phyloP scores from a whole-genome alignment of 2,113 vertebrate genomes.

The Ginglymostoma cirratum region DNA sequence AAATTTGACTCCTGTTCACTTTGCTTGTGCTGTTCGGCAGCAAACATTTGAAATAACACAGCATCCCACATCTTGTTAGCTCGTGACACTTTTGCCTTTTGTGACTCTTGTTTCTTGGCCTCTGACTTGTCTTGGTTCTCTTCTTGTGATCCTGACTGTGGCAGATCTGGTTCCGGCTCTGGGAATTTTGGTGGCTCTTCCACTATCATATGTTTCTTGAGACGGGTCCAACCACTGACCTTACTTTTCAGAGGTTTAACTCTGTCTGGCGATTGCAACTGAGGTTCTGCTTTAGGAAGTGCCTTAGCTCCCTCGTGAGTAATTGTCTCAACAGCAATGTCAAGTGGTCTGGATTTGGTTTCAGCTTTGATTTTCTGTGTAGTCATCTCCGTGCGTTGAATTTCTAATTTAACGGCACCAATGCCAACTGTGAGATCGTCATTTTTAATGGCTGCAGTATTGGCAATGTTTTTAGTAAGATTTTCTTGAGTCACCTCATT shows the following conservation, averaged over 20 bases:
- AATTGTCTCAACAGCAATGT: slow-evolving; percentile 41
- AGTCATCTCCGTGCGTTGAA: slow-evolving; percentile 46
- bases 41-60: slow-evolving; percentile 75
- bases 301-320: slow-evolving; percentile 13
- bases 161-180: slow-evolving; percentile 37
- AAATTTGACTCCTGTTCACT: slow-evolving; percentile 46
- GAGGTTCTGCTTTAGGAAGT: slow-evolving; percentile 43
- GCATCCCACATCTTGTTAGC: slow-evolving; percentile 85
- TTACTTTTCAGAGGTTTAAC: slow-evolving; percentile 53
- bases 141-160: slow-evolving; percentile 39
- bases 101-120: slow-evolving; percentile 44
- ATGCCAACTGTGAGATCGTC: slow-evolving; percentile 50
- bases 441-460: slow-evolving; percentile 49
- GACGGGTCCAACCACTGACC: slow-evolving; percentile 72
- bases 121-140: slow-evolving; percentile 7
- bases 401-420: slow-evolving; percentile 45
- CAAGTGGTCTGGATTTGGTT: slow-evolving; percentile 42
- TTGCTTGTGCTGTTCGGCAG: slow-evolving; percentile 58
- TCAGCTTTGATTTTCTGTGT: slow-evolving; percentile 46
- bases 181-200: slow-evolving; percentile 58
- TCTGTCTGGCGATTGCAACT: slow-evolving; percentile 44
- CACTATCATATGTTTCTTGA: slow-evolving; percentile 78
- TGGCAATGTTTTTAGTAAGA: slow-evolving; percentile 52
- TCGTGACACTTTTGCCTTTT: slow-evolving; percentile 50
- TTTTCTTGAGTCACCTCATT: slow-evolving; percentile 52